Conservation (phyloP, 1,140 invertebrate genomes). For the Bombus consobrinus region DNA sequence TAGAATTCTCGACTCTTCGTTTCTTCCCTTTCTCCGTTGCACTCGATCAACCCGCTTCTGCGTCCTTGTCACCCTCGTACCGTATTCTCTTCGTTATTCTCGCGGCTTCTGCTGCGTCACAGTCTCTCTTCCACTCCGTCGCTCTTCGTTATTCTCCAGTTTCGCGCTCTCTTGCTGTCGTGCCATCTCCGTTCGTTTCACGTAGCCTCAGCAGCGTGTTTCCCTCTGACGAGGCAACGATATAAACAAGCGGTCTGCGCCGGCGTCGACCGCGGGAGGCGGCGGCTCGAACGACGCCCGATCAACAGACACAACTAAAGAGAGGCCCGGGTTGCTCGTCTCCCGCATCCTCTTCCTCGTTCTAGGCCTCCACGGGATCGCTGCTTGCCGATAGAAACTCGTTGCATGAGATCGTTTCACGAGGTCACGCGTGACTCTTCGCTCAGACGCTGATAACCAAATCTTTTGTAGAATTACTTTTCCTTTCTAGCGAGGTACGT, state of each 20-base stretch:
- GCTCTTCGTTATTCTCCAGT: conserved; percentile 4
- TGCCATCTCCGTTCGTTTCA: conserved; percentile 15
- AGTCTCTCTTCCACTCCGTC: not conserved
- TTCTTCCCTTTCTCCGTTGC: not conserved
- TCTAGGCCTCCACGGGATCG: not conserved
- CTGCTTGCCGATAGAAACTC: not conserved
- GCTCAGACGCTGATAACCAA: too few species aligned
- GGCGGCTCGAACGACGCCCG: conserved; percentile 57
- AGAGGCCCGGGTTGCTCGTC: conserved; percentile 4
- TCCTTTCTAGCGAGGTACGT: not conserved
- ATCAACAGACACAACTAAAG: conserved; percentile 50
- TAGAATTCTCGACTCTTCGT: conserved; percentile 28
- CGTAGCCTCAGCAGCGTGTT: not conserved
- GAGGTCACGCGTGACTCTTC: not conserved
- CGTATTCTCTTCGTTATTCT: not conserved
- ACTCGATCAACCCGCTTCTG: not conserved
- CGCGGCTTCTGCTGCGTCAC: not conserved
- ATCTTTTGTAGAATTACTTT: not conserved
- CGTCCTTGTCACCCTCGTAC: conserved; percentile 8
- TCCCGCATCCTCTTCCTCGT: not conserved
- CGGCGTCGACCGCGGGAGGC: conserved; percentile 59
- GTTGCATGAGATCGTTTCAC: not conserved
- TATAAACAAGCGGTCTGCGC: conserved; percentile 76
- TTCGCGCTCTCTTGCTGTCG: not conserved
- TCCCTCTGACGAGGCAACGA: conserved; percentile 32